Conservation (phyloP, 1,140 invertebrate species). For the Drosophila kikkawai region DNA sequence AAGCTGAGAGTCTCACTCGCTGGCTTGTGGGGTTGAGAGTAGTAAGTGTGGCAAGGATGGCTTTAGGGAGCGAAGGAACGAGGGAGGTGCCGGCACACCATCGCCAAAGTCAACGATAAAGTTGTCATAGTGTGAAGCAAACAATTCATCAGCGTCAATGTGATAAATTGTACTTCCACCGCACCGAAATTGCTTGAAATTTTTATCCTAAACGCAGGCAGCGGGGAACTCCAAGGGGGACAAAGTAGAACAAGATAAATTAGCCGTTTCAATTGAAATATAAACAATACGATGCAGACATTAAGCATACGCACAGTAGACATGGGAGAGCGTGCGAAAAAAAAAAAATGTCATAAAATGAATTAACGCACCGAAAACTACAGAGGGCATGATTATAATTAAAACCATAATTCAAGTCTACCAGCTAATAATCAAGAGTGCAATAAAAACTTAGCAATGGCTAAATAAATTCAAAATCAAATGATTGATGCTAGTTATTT, state of each 20-base stretch:
- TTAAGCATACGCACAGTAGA: conserved; percentile 53
- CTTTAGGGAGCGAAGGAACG: background rate
- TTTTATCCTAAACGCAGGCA: conserved; percentile 52
- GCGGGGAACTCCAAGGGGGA: background rate
- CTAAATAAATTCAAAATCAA: background rate
- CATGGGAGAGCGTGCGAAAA: background rate
- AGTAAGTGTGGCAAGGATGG: conserved; percentile 15
- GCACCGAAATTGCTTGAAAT: conserved; percentile 69
- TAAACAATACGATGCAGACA: conserved; percentile 58
- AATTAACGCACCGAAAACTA: background rate
- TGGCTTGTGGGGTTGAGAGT: conserved; percentile 48
- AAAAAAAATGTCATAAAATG: background rate
- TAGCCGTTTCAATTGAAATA: conserved; percentile 71
- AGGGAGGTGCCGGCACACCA: conserved; percentile 12
- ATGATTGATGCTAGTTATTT: background rate
- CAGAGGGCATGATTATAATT: background rate
- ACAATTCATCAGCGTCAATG: conserved; percentile 82
- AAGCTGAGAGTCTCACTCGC: conserved; percentile 20
- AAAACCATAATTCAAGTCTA: no score
- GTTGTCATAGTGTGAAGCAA: conserved; percentile 79
- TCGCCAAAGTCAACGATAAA: conserved; percentile 64
- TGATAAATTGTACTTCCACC: conserved; percentile 77
- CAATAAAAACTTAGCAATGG: background rate
- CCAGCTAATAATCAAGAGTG: background rate
- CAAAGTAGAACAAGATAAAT: conserved; percentile 75